Conservation (phyloP, 2,888 invertebrate species). For the Catotricha subobsoleta region DNA sequence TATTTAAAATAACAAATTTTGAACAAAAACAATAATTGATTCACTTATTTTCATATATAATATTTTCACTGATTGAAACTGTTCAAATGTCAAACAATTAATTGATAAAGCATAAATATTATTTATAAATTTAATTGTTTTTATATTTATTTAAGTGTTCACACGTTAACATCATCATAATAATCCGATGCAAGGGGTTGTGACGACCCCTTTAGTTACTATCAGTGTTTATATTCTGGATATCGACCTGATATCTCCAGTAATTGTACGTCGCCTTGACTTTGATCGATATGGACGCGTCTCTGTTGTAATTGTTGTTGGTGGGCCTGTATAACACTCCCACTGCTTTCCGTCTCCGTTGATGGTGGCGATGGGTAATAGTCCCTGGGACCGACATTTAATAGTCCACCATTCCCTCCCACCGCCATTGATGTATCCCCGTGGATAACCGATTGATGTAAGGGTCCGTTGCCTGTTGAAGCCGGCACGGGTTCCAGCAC, state of each 20-base stretch:
- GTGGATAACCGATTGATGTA: slow-evolving; percentile 37
- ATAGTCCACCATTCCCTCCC: slow-evolving; percentile 1
- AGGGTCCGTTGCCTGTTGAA: slow-evolving; percentile 34
- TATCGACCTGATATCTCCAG: slow-evolving; percentile 42
- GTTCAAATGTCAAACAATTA: no score
- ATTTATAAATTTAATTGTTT: no score
- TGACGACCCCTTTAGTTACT: slow-evolving; percentile 16
- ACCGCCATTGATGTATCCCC: slow-evolving; percentile 18
- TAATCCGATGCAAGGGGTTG: no score
- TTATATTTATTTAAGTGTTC: no score
- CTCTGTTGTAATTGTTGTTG: slow-evolving; percentile 15
- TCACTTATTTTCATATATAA: no score
- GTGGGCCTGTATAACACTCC: slow-evolving; percentile 26
- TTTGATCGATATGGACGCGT: slow-evolving; percentile 21
- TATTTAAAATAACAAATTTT: no score
- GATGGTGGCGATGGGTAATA: slow-evolving; percentile 32
- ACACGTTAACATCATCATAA: slow-evolving; percentile 1
- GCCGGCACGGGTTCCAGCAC: slow-evolving; percentile 31
- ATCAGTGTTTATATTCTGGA: slow-evolving; percentile 65
- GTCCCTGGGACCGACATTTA: slow-evolving; percentile 22
- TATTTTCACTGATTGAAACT: no score
- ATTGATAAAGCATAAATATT: no score
- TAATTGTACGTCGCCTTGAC: slow-evolving; percentile 33
- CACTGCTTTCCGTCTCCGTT: slow-evolving; percentile 36
- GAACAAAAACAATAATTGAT: no score